phyloP scores from a whole-genome alignment of 2,797 vertebrate species.

The Phrynocephalus forsythii region DNA sequence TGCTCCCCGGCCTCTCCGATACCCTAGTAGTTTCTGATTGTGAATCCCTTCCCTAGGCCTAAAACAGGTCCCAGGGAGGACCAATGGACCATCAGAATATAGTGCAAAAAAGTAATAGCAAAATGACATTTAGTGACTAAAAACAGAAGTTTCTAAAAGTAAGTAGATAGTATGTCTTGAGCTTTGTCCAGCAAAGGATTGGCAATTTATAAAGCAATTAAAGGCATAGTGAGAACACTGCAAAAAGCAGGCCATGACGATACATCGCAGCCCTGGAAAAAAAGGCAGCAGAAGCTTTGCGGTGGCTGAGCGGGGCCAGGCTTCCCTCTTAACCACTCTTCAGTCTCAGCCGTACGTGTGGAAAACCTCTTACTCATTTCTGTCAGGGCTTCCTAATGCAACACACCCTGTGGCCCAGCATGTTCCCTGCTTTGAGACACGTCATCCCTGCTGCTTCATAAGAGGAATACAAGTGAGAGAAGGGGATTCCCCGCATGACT shows the following conservation, averaged over 20 bases:
- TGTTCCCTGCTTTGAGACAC: slow-evolving; percentile 61
- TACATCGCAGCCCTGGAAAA: background rate
- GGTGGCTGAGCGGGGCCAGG: background rate
- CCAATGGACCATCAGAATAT: too few relatives aligned
- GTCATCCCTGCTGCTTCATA: slow-evolving; percentile 46
- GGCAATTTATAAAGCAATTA: background rate
- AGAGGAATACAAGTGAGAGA: slow-evolving; percentile 62
- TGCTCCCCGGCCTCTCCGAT: too few relatives aligned
- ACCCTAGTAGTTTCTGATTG: too few relatives aligned
- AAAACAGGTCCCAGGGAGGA: too few relatives aligned
- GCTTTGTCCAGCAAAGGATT: background rate
- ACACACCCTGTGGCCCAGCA: slow-evolving; percentile 43
- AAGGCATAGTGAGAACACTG: background rate
- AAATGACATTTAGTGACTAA: background rate
- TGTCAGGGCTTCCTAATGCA: slow-evolving; percentile 66
- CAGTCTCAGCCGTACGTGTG: slow-evolving; percentile 44
- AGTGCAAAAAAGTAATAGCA: background rate
- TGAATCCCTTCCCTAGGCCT: too few relatives aligned
- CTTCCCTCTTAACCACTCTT: slow-evolving; percentile 27
- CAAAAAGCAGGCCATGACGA: background rate
- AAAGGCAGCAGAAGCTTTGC: background rate
- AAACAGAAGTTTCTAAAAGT: background rate
- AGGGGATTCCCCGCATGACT: slow-evolving; percentile 66
- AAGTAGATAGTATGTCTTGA: background rate
- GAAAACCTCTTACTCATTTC: slow-evolving; percentile 68